phyloP scores from a whole-genome alignment of 2,888 invertebrate species.

The Phragmatobia fuliginosa region DNA sequence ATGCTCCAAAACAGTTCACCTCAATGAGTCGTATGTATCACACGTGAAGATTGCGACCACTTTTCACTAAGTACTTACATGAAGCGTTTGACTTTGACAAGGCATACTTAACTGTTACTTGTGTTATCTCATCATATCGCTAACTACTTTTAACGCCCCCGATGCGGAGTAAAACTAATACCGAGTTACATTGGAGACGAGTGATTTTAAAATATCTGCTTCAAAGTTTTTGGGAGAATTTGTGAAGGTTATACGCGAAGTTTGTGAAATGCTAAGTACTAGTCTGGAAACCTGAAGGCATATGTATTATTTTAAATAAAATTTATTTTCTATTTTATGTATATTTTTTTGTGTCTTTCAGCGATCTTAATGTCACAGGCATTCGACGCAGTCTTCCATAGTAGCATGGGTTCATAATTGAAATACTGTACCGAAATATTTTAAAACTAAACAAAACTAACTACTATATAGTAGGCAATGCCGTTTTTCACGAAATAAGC shows the following conservation, averaged over 20 bases:
- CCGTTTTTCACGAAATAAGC: too few relatives aligned
- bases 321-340: too few relatives aligned
- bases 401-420: too few relatives aligned
- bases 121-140: conserved; percentile 64
- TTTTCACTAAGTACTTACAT: conserved; percentile 64
- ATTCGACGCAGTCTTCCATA: too few relatives aligned
- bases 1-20: conserved; percentile 40
- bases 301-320: too few relatives aligned
- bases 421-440: too few relatives aligned
- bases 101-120: conserved; percentile 72
- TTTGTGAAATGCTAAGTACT: too few relatives aligned
- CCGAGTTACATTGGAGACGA: conserved; percentile 28
- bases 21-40: conserved; percentile 41
- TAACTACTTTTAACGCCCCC: conserved; percentile 74
- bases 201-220: conserved; percentile 21
- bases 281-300: too few relatives aligned
- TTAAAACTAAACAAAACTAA: too few relatives aligned
- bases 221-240: background rate
- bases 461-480: too few relatives aligned
- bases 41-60: conserved; percentile 51
- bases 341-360: too few relatives aligned
- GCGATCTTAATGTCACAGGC: too few relatives aligned
- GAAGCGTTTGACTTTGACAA: conserved; percentile 78
- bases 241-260: background rate
- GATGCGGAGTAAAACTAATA: conserved; percentile 49